phyloP scores from a whole-genome alignment of 2,113 vertebrate species.

The Semicossyphus pulcher region DNA sequence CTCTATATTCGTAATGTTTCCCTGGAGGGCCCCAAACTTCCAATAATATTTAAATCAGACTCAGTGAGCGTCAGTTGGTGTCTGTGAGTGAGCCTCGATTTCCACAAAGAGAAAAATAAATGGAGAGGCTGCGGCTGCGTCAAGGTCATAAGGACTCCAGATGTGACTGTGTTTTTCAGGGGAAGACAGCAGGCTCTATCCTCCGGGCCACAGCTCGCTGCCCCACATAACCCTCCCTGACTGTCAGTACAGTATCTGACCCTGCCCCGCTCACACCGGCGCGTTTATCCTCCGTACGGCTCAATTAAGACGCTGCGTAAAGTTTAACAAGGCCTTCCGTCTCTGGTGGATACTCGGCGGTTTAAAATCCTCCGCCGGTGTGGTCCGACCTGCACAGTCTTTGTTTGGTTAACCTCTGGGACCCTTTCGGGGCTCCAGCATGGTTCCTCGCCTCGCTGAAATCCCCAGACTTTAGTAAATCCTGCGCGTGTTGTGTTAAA shows the following conservation, averaged over 20 bases:
- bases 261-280: neutral
- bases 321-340: conserved; percentile 88
- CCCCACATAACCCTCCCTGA: conserved; percentile 13
- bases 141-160: conserved; percentile 78
- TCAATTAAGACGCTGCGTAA: conserved; percentile 86
- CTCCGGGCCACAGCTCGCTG: conserved; percentile 48
- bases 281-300: conserved; percentile 80
- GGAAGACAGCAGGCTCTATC: conserved; percentile 58
- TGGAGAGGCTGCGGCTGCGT: conserved; percentile 40
- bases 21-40: neutral
- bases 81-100: conserved; percentile 45
- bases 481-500: conserved; percentile 58
- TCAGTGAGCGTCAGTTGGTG: conserved; percentile 9
- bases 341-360: conserved; percentile 86
- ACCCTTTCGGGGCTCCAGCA: conserved; percentile 87
- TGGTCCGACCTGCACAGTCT: conserved; percentile 92
- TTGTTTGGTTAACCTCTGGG: conserved; percentile 95
- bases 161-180: conserved; percentile 72
- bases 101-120: conserved; percentile 57
- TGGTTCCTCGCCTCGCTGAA: conserved; percentile 66
- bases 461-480: conserved; percentile 69
- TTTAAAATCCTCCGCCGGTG: conserved; percentile 89
- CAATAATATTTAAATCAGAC: neutral
- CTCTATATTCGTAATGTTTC: neutral
- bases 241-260: conserved; percentile 30